phyloP scores from a whole-genome alignment of 2,113 vertebrate species.

The Leptodactylus fuscus region DNA sequence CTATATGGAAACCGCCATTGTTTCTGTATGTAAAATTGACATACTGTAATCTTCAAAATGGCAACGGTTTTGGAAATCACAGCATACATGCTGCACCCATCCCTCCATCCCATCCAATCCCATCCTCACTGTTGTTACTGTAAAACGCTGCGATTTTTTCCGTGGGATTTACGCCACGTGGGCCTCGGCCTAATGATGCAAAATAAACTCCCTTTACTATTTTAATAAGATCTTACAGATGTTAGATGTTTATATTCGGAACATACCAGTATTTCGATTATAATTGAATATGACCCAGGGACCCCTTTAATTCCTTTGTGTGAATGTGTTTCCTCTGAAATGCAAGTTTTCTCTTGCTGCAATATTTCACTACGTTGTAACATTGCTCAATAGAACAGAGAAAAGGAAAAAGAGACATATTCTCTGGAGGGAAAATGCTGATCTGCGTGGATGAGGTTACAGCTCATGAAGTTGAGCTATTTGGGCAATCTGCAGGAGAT shows the following conservation, averaged over 20 bases:
- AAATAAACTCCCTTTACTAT: no score
- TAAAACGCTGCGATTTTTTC: no score
- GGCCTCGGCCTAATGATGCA: no score
- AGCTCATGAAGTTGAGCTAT: slow-evolving; percentile 48
- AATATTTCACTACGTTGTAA: neutral
- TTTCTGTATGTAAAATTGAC: no score
- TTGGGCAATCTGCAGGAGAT: slow-evolving; percentile 50
- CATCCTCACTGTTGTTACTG: no score
- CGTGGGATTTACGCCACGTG: no score
- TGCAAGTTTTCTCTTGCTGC: neutral
- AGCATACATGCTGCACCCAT: no score
- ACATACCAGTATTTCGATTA: neutral
- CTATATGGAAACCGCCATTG: no score
- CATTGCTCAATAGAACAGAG: neutral
- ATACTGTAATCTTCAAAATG: no score
- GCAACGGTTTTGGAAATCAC: no score
- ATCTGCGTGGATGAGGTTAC: slow-evolving; percentile 38
- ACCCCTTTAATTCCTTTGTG: neutral
- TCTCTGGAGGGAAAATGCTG: slow-evolving; percentile 31
- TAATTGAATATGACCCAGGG: neutral
- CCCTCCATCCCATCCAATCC: no score
- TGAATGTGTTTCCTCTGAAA: neutral
- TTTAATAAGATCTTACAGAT: no score
- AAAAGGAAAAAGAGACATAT: slow-evolving; percentile 5
- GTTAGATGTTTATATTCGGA: neutral